Conservation (phyloP, 1,140 invertebrate species). For the Phymorhynchus buccinoides region DNA sequence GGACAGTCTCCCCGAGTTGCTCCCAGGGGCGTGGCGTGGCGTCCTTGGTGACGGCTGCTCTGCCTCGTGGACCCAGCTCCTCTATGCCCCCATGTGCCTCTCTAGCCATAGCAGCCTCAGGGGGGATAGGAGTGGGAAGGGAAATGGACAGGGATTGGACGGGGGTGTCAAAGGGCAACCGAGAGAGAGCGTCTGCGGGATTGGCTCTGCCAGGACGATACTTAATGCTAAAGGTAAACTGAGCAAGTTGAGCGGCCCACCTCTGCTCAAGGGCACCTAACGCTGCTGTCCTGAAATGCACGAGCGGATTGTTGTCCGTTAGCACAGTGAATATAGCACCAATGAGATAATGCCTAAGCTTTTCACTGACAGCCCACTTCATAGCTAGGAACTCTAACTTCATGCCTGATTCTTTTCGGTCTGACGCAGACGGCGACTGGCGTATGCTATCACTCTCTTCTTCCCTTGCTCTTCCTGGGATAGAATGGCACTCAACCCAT, state of each 20-base stretch:
- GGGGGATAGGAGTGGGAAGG: too few relatives aligned
- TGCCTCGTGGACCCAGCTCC: too few relatives aligned
- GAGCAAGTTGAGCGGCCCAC: conserved; percentile 47
- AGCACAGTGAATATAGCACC: background rate
- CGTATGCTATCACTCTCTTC: conserved; percentile 51
- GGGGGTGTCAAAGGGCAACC: background rate
- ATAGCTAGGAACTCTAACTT: conserved; percentile 46
- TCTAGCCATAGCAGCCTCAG: background rate
- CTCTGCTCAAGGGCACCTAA: conserved; percentile 48
- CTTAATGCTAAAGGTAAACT: conserved; percentile 27
- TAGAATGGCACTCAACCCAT: conserved; percentile 71
- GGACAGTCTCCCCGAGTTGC: background rate
- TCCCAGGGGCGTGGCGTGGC: background rate
- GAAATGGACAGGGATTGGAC: background rate
- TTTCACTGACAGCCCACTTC: conserved; percentile 40
- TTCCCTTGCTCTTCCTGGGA: conserved; percentile 65
- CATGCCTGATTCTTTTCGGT: conserved; percentile 46
- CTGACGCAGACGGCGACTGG: conserved; percentile 37
- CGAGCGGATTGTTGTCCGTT: background rate
- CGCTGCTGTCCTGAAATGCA: conserved; percentile 39
- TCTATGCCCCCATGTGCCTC: conserved; percentile 3
- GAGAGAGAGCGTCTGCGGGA: conserved; percentile 10
- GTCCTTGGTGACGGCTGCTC: background rate
- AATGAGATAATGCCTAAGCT: conserved; percentile 47
- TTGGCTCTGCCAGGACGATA: conserved; percentile 27